A percentile compares a stretch with the other conserved stretches of the same genome.
phyloP scores from a whole-genome alignment of 2,797 vertebrate genomes.

The Crenuchus spilurus region DNA sequence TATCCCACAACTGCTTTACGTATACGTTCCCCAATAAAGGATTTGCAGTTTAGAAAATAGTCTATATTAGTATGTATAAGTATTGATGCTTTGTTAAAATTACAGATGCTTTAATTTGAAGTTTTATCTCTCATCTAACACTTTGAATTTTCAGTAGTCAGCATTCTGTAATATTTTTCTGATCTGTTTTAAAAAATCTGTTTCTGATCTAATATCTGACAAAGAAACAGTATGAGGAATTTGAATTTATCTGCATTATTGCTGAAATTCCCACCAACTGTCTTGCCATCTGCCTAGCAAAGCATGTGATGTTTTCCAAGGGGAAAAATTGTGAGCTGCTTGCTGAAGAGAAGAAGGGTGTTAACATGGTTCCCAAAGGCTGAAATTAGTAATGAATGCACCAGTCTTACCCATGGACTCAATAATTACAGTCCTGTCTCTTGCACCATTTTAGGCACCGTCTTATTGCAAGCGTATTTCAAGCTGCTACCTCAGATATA shows the following conservation, averaged over 20 bases:
- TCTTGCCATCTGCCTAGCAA: slow-evolving; percentile 71
- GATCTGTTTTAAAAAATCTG: slow-evolving; percentile 16
- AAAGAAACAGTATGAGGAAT: slow-evolving; percentile 54
- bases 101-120: no score
- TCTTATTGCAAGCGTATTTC: slow-evolving; percentile 43
- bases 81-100: no score
- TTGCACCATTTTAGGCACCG: slow-evolving; percentile 46
- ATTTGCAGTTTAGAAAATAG: no score
- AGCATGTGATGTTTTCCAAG: slow-evolving; percentile 25
- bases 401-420: slow-evolving; percentile 61
- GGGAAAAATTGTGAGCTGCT: slow-evolving; percentile 52
- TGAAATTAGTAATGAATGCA: slow-evolving; percentile 61
- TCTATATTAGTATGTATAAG: no score
- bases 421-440: slow-evolving; percentile 59
- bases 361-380: slow-evolving; percentile 53
- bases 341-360: slow-evolving; percentile 54
- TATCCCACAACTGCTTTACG: no score
- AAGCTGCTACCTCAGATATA: slow-evolving; percentile 51
- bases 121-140: neutral
- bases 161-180: slow-evolving; percentile 14
- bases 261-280: slow-evolving; percentile 76
- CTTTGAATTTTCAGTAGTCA: neutral
- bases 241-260: slow-evolving; percentile 61
- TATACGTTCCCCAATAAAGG: no score
- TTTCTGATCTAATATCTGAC: slow-evolving; percentile 42